A percentile compares a stretch with the other conserved stretches of the same genome.
These are phyloP conservation scores for Loriculus beryllinus DNA, from an alignment of 2,797 vertebrate species.

Conservation along the genomic window DNA sequence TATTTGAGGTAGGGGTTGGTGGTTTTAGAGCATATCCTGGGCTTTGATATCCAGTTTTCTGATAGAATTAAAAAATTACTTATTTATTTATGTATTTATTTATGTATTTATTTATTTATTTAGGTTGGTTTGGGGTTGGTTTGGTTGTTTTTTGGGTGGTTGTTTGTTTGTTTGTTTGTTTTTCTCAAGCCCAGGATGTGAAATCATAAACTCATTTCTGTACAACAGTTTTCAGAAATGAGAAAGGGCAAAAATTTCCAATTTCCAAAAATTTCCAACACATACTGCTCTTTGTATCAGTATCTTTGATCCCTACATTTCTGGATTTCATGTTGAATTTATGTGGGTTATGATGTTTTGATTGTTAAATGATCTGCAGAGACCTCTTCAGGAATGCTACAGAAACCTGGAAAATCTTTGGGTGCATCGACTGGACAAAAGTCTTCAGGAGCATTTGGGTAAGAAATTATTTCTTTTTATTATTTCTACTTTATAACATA, in stretches of 20 bases:
- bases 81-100: neutral
- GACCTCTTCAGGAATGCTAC: neutral
- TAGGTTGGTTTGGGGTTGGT: neutral
- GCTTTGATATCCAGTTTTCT: neutral
- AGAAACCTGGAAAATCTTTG: slow-evolving; percentile 43
- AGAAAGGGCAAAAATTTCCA: neutral
- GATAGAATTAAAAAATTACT: neutral
- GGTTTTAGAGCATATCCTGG: neutral
- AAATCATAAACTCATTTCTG: neutral
- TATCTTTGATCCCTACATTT: neutral
- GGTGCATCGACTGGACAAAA: slow-evolving; percentile 25
- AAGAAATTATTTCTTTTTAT: neutral
- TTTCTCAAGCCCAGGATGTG: neutral
- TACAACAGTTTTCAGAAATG: neutral
- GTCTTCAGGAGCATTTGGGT: slow-evolving; percentile 38
- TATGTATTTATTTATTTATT: neutral
- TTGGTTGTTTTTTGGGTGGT: neutral
- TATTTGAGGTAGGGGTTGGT: neutral
- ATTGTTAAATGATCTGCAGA: slow-evolving; percentile 37
- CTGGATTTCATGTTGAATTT: neutral
- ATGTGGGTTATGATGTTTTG: neutral
- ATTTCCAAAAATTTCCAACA: too few relatives aligned
- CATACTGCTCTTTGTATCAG: neutral
- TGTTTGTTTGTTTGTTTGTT: neutral
- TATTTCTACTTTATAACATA: neutral